Evolutionary conservation across 2,888 invertebrate species (phyloP), one percentile per base, ranked within the genome.

Genomic region (Drosophila peninsularis): DNA sequence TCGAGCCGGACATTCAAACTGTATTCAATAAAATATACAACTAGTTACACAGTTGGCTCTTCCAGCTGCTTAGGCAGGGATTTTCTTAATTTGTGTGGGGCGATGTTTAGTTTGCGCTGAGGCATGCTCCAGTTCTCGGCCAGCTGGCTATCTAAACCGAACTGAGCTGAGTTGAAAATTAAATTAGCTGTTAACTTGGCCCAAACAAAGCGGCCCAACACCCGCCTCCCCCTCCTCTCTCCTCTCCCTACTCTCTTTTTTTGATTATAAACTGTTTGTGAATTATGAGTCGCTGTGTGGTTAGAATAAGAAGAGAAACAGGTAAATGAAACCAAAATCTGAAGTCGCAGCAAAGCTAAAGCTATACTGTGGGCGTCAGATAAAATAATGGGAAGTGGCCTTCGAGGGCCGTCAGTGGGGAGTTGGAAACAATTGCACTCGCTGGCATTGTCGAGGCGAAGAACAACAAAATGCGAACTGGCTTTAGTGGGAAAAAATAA

Each of bases 1-100:
- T 44, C 27, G 10, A 14, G 37, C 27, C 45, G 14, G 24, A 41
- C 49, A 44, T 45, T 27, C 56, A 37, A 58, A 49, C 49, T 50
- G 50, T 42, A 60, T 57, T 75, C 81, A 83, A 83, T 86, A 82
- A 75, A 82, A 86, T 80, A 65, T 78, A 69, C 68, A 80, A 75
- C 49, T 61, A 55, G 41, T 39, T 63, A 54, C 52, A 74, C 56
- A 61, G 56, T 62, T 30, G 21, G 44, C 52, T 49, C 24, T 41
- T 27, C 44, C 56, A 47, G 17, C 37, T 64, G 53, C 44, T 70
- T 79, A 55, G 39, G 30, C 37, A 60, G 53, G 60, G 49, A 49
- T 52, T 57, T 71, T 68, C 67, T 80, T 82, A 80, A 86, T 86
- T 86, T 80, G 57, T 72, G 74, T 63, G 45, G 60, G 56, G 9